Evolutionary conservation across 2,888 invertebrate genomes (phyloP).

Genomic region (Ernsta delagoae): DNA sequence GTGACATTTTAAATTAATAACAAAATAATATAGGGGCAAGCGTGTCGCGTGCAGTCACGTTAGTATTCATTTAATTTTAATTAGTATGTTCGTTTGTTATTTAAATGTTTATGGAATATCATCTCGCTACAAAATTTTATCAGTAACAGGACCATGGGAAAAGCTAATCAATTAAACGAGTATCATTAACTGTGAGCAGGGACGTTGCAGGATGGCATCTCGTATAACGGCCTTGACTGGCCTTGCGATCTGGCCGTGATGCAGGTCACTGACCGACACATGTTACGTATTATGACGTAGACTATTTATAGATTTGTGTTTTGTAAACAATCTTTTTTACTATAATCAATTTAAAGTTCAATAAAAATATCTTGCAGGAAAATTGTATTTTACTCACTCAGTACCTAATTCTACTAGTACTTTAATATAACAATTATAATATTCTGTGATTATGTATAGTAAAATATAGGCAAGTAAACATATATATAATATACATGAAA

Average conservation of each 20-base stretch:
- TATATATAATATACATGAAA: no score
- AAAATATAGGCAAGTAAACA: no score
- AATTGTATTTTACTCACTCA: neutral
- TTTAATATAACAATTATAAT: no score
- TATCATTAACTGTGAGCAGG: neutral
- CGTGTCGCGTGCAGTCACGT: no score
- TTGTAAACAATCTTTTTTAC: neutral
- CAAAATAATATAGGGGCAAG: no score
- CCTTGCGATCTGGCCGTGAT: conserved; percentile 64
- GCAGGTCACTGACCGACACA: conserved; percentile 50
- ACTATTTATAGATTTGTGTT: neutral
- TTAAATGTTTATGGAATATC: neutral
- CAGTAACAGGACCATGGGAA: neutral
- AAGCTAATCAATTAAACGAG: no score
- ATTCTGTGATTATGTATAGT: no score
- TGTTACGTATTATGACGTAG: conserved; percentile 33
- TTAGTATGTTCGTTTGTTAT: no score
- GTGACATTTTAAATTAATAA: no score
- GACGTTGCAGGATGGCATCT: conserved; percentile 32
- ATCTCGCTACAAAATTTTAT: no score
- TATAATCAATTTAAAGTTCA: neutral
- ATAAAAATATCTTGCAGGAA: neutral
- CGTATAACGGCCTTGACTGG: conserved; percentile 77
- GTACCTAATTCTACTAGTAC: no score
- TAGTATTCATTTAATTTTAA: no score